phyloP scores from a whole-genome alignment of 2,797 vertebrate genomes.

The Petrocephalus sullivani region DNA sequence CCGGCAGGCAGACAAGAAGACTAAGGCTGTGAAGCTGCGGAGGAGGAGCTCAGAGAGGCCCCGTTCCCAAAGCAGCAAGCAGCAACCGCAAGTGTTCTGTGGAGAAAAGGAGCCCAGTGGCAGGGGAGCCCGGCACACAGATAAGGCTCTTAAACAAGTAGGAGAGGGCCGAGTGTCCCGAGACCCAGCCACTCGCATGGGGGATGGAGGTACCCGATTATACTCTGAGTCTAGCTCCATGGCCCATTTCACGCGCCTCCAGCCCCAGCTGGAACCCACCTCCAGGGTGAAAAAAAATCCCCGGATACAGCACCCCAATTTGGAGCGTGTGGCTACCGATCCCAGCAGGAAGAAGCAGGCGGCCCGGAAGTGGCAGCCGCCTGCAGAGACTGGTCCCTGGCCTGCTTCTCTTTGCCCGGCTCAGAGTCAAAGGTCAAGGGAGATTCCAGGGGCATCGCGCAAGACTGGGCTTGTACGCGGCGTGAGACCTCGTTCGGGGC shows the following conservation, averaged over 20 bases:
- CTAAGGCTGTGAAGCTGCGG: conserved; percentile 69
- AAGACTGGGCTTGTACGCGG: conserved; percentile 50
- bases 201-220: conserved; percentile 59
- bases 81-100: conserved; percentile 50
- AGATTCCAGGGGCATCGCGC: conserved; percentile 36
- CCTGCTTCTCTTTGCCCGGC: conserved; percentile 39
- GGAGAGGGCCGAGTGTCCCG: conserved; percentile 38
- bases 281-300: conserved; percentile 49
- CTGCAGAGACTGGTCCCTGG: conserved; percentile 60
- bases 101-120: conserved; percentile 46
- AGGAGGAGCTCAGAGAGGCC: conserved; percentile 64
- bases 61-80: conserved; percentile 50
- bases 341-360: conserved; percentile 61
- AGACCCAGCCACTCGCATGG: conserved; percentile 40
- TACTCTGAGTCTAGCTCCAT: conserved; percentile 73
- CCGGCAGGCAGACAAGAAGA: conserved; percentile 68
- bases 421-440: conserved; percentile 52
- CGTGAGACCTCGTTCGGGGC: conserved; percentile 46
- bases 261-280: conserved; percentile 49
- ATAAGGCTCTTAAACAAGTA: conserved; percentile 46
- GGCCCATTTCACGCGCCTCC: conserved; percentile 37
- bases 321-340: conserved; percentile 41
- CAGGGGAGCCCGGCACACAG: conserved; percentile 33
- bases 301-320: conserved; percentile 44
- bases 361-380: conserved; percentile 62